These are phyloP conservation scores for Apis dorsata DNA, from an alignment of 1,140 invertebrate species.

Conservation along the genomic window DNA sequence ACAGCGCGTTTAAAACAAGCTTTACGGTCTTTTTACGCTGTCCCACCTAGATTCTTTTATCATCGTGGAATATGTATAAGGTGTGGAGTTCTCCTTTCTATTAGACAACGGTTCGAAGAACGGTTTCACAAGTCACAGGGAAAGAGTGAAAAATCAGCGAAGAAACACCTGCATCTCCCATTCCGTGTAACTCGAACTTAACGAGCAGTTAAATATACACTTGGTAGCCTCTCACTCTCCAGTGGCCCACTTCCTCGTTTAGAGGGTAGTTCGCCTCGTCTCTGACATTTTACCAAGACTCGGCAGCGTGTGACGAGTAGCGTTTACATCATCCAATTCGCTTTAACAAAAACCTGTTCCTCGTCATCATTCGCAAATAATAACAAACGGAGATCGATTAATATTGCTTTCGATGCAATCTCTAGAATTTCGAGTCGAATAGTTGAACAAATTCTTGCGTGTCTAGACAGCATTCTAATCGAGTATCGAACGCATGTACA, in stretches of 20 bases:
- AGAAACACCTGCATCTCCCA: slow-evolving; percentile 50
- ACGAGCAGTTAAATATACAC: slow-evolving; percentile 69
- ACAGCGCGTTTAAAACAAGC: not conserved
- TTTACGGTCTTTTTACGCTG: not conserved
- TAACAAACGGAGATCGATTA: not conserved
- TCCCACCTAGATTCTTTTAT: not conserved
- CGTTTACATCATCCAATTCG: not conserved
- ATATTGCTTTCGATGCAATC: not conserved
- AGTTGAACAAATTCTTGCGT: not conserved
- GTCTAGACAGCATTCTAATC: not conserved
- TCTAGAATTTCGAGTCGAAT: not conserved
- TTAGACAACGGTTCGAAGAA: not conserved
- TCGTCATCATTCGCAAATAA: not conserved
- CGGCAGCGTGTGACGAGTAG: not conserved
- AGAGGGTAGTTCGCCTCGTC: slow-evolving; percentile 28
- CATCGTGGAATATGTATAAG: not conserved
- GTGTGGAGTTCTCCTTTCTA: not conserved
- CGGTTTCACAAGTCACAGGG: slow-evolving; percentile 1
- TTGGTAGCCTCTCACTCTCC: slow-evolving; percentile 61
- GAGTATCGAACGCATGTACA: not conserved
- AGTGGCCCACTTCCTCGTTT: slow-evolving; percentile 66
- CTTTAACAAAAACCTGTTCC: not conserved
- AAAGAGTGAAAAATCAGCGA: slow-evolving; percentile 29
- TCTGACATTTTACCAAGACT: slow-evolving; percentile 19
- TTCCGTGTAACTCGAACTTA: slow-evolving; percentile 51